Conservation (phyloP, 1,140 invertebrate species). For the Ladona fulva region DNA sequence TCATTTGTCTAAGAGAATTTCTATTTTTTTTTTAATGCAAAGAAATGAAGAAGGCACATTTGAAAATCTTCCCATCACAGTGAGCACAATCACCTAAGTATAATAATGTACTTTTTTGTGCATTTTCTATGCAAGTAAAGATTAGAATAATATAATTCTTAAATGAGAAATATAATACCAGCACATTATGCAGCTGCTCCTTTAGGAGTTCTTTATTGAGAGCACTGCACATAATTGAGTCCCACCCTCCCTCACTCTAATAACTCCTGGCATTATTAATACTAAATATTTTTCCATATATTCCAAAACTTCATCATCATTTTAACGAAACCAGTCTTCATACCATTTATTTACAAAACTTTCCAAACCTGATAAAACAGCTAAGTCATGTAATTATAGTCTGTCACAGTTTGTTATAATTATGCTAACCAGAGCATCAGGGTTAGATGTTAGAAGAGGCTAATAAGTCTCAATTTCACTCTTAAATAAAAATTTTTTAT, state of each 20-base stretch:
- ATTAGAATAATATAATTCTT: background rate
- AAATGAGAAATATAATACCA: background rate
- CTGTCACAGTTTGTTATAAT: background rate
- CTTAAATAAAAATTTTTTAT: no score
- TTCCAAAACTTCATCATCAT: background rate
- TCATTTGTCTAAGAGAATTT: background rate
- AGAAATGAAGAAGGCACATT: background rate
- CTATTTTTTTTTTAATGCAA: background rate
- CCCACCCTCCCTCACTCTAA: background rate
- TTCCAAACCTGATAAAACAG: background rate
- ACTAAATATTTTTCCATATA: background rate
- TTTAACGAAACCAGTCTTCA: background rate
- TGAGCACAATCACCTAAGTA: background rate
- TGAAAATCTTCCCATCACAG: background rate
- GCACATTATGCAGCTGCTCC: constrained; percentile 3
- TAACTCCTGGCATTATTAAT: background rate
- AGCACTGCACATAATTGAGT: background rate
- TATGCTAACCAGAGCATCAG: constrained; percentile 25
- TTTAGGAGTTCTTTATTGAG: background rate
- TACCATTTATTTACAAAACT: constrained; percentile 4
- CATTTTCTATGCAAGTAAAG: background rate
- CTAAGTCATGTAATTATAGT: background rate
- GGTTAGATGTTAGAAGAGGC: no score
- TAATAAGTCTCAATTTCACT: constrained; percentile 96
- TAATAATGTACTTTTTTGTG: background rate